phyloP scores from a whole-genome alignment of 2,888 invertebrate species.

The Stramonita haemastoma region DNA sequence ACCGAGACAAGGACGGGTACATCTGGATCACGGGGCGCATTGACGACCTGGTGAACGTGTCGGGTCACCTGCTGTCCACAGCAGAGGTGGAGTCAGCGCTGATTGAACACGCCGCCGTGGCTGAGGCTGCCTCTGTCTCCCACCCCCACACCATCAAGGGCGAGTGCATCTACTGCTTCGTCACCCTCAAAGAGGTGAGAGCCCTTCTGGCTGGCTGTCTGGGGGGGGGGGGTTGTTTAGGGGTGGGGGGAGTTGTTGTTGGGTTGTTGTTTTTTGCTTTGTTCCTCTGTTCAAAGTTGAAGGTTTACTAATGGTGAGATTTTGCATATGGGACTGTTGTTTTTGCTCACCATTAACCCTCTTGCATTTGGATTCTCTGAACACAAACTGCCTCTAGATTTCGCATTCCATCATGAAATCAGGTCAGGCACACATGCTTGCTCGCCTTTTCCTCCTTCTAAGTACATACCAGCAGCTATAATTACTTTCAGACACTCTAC shows the following conservation, averaged over 20 bases:
- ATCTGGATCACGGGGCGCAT: conserved; percentile 97
- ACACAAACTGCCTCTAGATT: too few species aligned
- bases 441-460: too few species aligned
- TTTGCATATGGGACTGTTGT: too few species aligned
- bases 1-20: conserved; percentile 94
- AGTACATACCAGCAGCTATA: too few species aligned
- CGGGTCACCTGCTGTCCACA: conserved; percentile 97
- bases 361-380: too few species aligned
- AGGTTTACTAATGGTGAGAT: too few species aligned
- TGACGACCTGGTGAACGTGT: conserved; percentile 99
- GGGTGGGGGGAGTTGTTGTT: background rate
- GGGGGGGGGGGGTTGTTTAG: too few species aligned
- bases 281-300: background rate
- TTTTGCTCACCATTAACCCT: too few species aligned
- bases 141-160: conserved; percentile 96
- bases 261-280: background rate
- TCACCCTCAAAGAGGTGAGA: conserved; percentile 88
- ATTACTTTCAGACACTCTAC: too few species aligned
- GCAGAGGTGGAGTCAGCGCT: conserved; percentile 86
- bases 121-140: conserved; percentile 97
- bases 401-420: too few species aligned
- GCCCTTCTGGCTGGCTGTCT: conserved; percentile 26
- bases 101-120: conserved; percentile 81
- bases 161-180: conserved; percentile 97
- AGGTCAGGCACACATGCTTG: too few species aligned